Percentiles rank a stretch among this genome's conserved stretches.
phyloP scores from a whole-genome alignment of 2,113 vertebrate species.

The Alaudala cheleensis region DNA sequence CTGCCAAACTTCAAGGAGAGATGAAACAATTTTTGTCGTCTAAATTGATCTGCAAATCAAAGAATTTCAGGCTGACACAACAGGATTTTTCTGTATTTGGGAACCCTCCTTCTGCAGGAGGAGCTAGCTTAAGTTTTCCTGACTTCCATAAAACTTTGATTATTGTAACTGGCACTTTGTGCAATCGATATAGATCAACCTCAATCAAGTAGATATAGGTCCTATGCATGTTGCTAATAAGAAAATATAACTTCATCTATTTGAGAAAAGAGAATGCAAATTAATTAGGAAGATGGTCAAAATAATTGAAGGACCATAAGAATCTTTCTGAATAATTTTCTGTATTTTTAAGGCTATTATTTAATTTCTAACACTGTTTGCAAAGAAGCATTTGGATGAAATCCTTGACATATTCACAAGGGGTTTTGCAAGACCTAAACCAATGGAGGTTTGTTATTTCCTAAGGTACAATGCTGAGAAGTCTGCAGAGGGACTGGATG shows the following conservation, averaged over 20 bases:
- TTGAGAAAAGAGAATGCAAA: not conserved
- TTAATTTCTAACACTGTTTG: not conserved
- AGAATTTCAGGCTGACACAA: not conserved
- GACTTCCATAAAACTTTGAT: not conserved
- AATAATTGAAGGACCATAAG: not conserved
- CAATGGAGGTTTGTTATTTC: not conserved
- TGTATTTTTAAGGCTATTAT: not conserved
- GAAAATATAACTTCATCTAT: not conserved
- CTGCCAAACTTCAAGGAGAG: not conserved
- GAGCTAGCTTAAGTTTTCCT: not conserved
- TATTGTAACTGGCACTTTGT: not conserved
- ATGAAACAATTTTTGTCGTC: not conserved
- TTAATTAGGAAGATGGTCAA: not conserved
- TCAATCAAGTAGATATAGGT: not conserved
- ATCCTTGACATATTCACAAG: not conserved
- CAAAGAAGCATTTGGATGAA: not conserved
- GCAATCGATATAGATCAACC: not conserved
- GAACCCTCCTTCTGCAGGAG: not conserved
- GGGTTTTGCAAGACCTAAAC: not conserved
- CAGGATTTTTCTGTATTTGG: not conserved
- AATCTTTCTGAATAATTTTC: not conserved
- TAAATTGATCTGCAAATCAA: not conserved
- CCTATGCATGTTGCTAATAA: not conserved
- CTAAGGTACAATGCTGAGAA: not conserved
- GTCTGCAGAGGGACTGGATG: not conserved